A percentile compares a stretch with the other conserved stretches of the same genome.
Conservation (phyloP, 64 coral and sea anemone genomes). For the Exaiptasia diaphana region DNA sequence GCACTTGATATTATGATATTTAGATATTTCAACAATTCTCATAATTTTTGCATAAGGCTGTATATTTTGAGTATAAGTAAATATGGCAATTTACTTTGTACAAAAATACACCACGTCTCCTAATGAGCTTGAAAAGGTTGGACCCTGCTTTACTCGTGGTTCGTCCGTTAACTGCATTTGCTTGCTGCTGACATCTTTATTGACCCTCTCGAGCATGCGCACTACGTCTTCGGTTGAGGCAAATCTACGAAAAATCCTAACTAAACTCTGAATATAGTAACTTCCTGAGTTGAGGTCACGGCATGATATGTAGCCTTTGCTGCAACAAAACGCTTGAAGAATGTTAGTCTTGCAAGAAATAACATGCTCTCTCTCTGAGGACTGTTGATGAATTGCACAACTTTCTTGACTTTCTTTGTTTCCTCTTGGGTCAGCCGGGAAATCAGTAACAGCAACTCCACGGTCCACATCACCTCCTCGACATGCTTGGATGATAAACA, state of each 20-base stretch:
- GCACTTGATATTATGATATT: no score
- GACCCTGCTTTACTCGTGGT: slow-evolving; percentile 56
- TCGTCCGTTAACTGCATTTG: slow-evolving; percentile 50
- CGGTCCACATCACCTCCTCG: slow-evolving; percentile 31
- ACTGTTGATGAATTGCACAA: no score
- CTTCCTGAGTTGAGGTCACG: slow-evolving; percentile 40
- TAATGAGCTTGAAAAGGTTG: no score
- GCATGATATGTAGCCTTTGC: slow-evolving; percentile 57
- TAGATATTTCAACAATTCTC: no score
- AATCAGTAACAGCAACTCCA: slow-evolving; percentile 5
- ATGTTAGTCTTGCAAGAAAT: slow-evolving; percentile 52
- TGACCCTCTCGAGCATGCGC: slow-evolving; percentile 61
- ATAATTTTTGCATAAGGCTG: no score
- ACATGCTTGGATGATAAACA: slow-evolving; percentile 69
- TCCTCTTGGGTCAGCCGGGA: neutral
- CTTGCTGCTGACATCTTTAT: neutral
- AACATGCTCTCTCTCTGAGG: no score
- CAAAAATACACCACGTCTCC: no score
- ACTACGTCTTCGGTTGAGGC: slow-evolving; percentile 50
- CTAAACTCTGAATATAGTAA: slow-evolving; percentile 38
- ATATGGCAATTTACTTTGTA: no score
- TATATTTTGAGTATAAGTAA: no score
- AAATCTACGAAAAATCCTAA: slow-evolving; percentile 37
- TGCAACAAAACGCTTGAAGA: slow-evolving; percentile 45
- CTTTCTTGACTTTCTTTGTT: neutral